Percentiles rank a stretch among this genome's conserved stretches.
Conservation (phyloP, 2,113 vertebrate species). For the Erinaceus europaeus region DNA sequence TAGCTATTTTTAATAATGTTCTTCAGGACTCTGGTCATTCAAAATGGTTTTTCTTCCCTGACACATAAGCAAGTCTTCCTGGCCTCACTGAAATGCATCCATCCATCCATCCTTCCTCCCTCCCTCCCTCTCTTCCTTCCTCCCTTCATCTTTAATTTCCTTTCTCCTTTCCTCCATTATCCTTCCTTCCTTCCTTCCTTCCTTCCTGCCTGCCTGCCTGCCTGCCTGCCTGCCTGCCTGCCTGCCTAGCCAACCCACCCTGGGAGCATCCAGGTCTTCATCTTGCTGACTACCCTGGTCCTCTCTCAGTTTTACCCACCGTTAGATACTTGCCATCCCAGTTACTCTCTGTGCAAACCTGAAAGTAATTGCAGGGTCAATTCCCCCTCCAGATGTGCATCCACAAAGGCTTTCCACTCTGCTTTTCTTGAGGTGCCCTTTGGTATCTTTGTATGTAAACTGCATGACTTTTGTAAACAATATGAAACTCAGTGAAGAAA, state of each 20-base stretch:
- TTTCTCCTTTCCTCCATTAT: background rate
- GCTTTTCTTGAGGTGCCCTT: background rate
- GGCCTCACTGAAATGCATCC: background rate
- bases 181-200: background rate
- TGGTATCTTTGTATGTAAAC: background rate
- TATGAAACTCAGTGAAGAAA: background rate
- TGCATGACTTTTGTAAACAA: background rate
- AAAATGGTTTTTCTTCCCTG: background rate
- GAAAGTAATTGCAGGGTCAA: background rate
- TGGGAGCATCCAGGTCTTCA: background rate
- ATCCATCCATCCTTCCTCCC: background rate
- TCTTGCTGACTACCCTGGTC: background rate
- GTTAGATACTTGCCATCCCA: background rate
- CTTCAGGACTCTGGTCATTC: background rate
- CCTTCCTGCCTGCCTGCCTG: too few species aligned
- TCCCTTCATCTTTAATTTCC: too few species aligned
- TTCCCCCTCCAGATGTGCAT: background rate
- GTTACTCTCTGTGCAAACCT: background rate
- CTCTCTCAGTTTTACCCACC: background rate
- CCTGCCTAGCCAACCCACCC: background rate
- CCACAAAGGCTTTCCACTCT: background rate
- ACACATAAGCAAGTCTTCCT: background rate
- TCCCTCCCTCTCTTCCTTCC: too few species aligned
- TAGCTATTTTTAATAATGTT: background rate
- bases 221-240: background rate